Conservation (phyloP, 2,888 invertebrate species). For the Linnaemya tessellans region DNA sequence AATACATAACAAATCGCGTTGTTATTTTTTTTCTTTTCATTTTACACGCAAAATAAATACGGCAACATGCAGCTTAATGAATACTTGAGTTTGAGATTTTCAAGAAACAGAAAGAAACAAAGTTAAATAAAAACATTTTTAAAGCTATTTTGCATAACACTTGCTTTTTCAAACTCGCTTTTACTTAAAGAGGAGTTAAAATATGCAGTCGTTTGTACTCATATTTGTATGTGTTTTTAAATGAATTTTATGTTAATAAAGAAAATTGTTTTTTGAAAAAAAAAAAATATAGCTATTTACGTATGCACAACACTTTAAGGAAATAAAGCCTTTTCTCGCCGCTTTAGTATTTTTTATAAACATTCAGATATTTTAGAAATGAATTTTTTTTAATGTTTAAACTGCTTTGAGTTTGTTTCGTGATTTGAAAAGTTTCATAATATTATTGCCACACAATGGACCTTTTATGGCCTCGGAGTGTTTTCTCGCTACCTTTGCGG, state of each 20-base stretch:
- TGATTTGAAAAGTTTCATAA: no score
- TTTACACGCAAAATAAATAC: slow-evolving; percentile 14
- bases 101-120: not conserved
- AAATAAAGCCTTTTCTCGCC: not conserved
- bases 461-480: no score
- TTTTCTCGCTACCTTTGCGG: no score
- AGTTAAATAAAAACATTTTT: slow-evolving; percentile 7
- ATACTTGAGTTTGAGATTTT: slow-evolving; percentile 37
- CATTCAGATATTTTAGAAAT: not conserved
- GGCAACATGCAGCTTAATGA: slow-evolving; percentile 16
- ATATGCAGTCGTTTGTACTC: not conserved
- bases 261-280: not conserved
- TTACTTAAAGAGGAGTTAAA: not conserved
- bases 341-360: not conserved
- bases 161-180: not conserved
- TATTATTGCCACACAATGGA: no score
- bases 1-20: not conserved
- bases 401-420: no score
- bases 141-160: slow-evolving; percentile 1
- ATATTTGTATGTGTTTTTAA: not conserved
- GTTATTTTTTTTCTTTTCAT: not conserved
- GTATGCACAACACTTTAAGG: no score
- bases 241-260: not conserved
- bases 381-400: no score
- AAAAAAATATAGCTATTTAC: no score